Evolutionary conservation across 2,797 vertebrate species (phyloP).

Genomic region (Neostethus bicornis): DNA sequence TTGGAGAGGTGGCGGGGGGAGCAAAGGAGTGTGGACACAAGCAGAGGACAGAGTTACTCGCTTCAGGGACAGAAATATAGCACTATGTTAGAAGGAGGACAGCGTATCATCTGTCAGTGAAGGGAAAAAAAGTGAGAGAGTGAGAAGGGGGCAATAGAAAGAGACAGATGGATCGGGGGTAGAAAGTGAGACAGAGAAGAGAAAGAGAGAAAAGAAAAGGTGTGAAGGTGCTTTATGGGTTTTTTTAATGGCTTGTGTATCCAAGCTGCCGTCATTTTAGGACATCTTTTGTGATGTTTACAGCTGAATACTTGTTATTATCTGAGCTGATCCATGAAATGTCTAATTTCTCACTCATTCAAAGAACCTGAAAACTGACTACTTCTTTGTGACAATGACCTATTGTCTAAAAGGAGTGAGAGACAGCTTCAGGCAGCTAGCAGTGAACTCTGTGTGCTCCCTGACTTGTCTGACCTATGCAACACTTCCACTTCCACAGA

Average conservation of each 20-base stretch:
- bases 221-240: conserved; percentile 71
- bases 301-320: conserved; percentile 47
- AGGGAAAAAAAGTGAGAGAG: conserved; percentile 27
- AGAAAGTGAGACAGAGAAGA: conserved; percentile 57
- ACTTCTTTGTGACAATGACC: conserved; percentile 31
- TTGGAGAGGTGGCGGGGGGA: conserved; percentile 20
- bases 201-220: conserved; percentile 55
- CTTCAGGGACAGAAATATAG: conserved; percentile 73
- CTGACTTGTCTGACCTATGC: conserved; percentile 68
- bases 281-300: conserved; percentile 61
- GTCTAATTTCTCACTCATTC: conserved; percentile 11
- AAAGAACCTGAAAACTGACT: conserved; percentile 27
- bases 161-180: conserved; percentile 59
- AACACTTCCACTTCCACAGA: conserved; percentile 63
- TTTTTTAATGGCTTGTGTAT: conserved; percentile 73
- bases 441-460: conserved; percentile 63
- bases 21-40: conserved; percentile 63
- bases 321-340: conserved; percentile 4
- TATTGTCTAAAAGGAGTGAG: conserved; percentile 34
- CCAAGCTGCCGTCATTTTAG: conserved; percentile 68
- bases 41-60: conserved; percentile 75
- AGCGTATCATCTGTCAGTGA: conserved; percentile 70
- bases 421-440: conserved; percentile 43
- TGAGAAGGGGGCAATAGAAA: conserved; percentile 51
- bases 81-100: conserved; percentile 69